These are phyloP conservation scores for Epizoanthus ramosus DNA, from an alignment of 92 coral and sea anemone species.

Conservation along the genomic window DNA sequence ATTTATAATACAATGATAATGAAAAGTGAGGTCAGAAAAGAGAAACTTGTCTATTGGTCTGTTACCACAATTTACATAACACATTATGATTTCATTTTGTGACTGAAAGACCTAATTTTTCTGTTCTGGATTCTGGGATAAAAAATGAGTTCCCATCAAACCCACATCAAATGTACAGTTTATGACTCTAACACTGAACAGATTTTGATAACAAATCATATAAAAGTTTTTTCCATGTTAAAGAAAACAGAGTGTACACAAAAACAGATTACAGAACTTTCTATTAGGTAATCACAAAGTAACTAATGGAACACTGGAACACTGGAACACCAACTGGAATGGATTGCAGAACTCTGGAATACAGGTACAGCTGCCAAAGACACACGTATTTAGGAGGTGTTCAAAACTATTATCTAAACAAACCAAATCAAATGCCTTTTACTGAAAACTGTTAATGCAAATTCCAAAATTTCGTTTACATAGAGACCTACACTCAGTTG, in stretches of 20 bases:
- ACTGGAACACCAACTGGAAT: background rate
- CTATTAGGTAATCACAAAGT: background rate
- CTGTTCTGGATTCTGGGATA: conserved; percentile 6
- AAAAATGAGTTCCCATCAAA: background rate
- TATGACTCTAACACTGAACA: background rate
- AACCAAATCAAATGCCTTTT: too few species aligned
- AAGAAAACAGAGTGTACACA: background rate
- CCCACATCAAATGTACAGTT: background rate
- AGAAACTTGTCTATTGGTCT: background rate
- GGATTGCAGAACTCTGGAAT: background rate
- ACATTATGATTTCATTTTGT: too few species aligned
- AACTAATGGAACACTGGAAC: background rate
- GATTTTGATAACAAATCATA: background rate
- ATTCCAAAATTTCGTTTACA: too few species aligned
- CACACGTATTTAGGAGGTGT: background rate
- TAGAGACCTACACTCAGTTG: too few species aligned
- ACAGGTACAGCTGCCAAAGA: background rate
- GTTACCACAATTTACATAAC: background rate
- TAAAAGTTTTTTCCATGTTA: background rate
- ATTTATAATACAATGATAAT: too few species aligned
- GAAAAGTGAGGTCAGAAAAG: background rate
- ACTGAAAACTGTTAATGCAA: too few species aligned
- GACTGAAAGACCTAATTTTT: background rate
- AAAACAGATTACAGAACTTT: too few species aligned
- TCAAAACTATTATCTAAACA: too few species aligned